Percentiles rank a stretch among this genome's conserved stretches.
Conservation (phyloP, 1,140 invertebrate species). For the Campoletis sonorensis region DNA sequence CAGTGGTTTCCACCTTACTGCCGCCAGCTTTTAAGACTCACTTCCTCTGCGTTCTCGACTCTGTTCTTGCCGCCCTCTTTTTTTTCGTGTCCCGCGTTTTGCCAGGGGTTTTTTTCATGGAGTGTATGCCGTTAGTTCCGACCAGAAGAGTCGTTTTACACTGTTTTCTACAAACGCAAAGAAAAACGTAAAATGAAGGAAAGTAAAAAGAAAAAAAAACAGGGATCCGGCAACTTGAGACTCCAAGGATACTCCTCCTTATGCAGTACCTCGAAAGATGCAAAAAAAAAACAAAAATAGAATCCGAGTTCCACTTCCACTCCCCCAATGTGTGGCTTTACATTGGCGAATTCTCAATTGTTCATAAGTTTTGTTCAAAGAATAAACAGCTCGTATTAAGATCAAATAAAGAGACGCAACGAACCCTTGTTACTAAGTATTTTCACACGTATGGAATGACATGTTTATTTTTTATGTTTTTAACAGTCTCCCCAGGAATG, state of each 20-base stretch:
- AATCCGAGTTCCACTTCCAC: not conserved
- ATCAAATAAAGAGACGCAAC: too few species aligned
- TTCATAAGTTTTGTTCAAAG: too few species aligned
- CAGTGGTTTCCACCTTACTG: constrained; percentile 19
- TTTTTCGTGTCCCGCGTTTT: not conserved
- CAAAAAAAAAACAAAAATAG: constrained; percentile 6
- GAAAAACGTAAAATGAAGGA: not conserved
- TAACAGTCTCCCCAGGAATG: too few species aligned
- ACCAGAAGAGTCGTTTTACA: constrained; percentile 36
- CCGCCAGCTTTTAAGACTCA: constrained; percentile 37
- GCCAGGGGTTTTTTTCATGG: not conserved
- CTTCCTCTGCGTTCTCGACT: constrained; percentile 6
- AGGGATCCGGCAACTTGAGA: not conserved
- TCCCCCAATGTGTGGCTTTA: not conserved
- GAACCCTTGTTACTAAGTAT: too few species aligned
- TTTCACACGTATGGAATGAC: too few species aligned
- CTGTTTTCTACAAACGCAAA: constrained; percentile 35
- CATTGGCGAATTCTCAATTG: too few species aligned
- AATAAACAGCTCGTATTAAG: too few species aligned
- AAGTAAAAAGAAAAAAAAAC: not conserved
- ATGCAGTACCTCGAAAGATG: not conserved
- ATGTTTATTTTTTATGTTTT: too few species aligned
- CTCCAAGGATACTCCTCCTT: constrained; percentile 7
- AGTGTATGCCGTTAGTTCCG: not conserved
- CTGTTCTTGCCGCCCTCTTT: not conserved